phyloP scores from a whole-genome alignment of 2,888 invertebrate genomes.

The Dusona sp. region DNA sequence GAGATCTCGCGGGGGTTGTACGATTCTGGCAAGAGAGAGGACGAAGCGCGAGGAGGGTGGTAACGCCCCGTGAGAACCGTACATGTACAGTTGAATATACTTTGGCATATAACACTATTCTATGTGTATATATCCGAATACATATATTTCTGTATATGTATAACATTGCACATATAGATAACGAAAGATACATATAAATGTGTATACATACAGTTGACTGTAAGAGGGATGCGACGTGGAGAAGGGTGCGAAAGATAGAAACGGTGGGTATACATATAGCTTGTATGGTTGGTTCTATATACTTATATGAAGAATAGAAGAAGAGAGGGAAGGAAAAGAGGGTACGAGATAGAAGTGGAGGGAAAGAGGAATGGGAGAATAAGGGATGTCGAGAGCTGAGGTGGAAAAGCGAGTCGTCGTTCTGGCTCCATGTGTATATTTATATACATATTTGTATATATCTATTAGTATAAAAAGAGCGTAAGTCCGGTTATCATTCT shows the following conservation, averaged over 20 bases:
- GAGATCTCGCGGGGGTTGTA: conserved; percentile 70
- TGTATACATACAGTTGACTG: conserved; percentile 29
- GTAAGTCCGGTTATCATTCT: not conserved
- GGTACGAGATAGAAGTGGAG: conserved; percentile 74
- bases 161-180: not conserved
- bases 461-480: not conserved
- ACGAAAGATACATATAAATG: not conserved
- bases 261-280: conserved; percentile 55
- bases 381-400: conserved; percentile 69
- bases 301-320: conserved; percentile 42
- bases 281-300: conserved; percentile 20
- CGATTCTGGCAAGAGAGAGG: conserved; percentile 55
- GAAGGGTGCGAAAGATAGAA: conserved; percentile 60
- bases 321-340: conserved; percentile 69
- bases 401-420: conserved; percentile 58
- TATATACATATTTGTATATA: conserved; percentile 9
- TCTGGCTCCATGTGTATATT: conserved; percentile 41
- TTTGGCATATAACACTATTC: conserved; percentile 4
- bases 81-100: conserved; percentile 23
- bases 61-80: conserved; percentile 78
- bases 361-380: conserved; percentile 63
- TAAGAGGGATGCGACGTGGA: conserved; percentile 52
- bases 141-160: conserved; percentile 26
- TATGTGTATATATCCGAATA: conserved; percentile 47
- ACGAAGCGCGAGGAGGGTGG: conserved; percentile 74